Conservation (phyloP, 2,888 invertebrate species). For the Pterostichus niger region DNA sequence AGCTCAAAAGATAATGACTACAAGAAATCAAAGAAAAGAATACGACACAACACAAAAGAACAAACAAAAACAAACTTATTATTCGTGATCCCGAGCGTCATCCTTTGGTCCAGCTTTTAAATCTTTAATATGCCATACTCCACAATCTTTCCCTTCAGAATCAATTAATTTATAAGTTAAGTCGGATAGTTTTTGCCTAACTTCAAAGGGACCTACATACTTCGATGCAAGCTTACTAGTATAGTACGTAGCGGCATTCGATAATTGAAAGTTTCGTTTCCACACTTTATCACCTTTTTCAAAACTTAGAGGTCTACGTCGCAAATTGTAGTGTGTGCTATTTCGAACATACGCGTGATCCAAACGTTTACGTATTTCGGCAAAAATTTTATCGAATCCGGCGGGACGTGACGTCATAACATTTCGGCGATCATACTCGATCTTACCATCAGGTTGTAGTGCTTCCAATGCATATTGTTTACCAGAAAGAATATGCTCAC, state of each 20-base stretch:
- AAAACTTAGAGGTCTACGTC: too few species aligned
- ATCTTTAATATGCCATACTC: slow-evolving; percentile 9
- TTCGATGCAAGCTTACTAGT: slow-evolving; percentile 69
- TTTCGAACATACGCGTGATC: slow-evolving; percentile 57
- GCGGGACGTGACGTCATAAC: neutral
- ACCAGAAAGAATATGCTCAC: slow-evolving; percentile 56
- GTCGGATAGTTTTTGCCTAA: neutral
- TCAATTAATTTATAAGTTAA: neutral
- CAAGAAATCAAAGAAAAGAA: too few species aligned
- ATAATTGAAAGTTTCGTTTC: too few species aligned
- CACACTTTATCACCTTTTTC: too few species aligned
- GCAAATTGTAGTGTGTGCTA: too few species aligned
- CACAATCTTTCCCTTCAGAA: neutral
- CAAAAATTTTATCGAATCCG: neutral
- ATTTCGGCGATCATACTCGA: neutral
- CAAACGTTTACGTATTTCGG: slow-evolving; percentile 59
- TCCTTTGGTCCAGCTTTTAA: slow-evolving; percentile 2
- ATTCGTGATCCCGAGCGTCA: neutral
- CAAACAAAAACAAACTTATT: too few species aligned
- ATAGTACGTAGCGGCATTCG: slow-evolving; percentile 67
- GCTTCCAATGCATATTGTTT: neutral
- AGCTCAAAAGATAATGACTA: too few species aligned
- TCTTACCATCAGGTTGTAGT: neutral
- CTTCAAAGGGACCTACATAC: slow-evolving; percentile 44
- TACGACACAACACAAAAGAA: too few species aligned